Percentiles rank a stretch among this genome's conserved stretches.
These are phyloP conservation scores for Fringilla coelebs DNA, from an alignment of 2,797 vertebrate genomes.

Conservation along the genomic window DNA sequence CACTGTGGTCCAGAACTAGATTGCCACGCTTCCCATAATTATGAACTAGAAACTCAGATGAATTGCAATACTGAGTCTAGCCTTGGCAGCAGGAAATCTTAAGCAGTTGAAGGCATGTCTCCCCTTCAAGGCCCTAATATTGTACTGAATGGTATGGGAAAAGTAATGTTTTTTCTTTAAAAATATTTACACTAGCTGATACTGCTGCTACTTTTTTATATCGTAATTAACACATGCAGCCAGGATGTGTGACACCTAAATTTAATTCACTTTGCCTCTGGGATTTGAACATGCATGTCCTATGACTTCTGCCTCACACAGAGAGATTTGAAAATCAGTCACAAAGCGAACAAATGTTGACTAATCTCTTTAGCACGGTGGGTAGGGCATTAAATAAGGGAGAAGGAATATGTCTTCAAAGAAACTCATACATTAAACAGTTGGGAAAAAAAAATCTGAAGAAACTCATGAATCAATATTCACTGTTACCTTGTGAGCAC, in stretches of 20 bases:
- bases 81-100: neutral
- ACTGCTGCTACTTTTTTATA: neutral
- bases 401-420: neutral
- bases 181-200: neutral
- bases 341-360: neutral
- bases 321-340: neutral
- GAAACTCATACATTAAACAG: neutral
- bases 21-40: accelerated
- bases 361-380: neutral
- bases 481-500: neutral
- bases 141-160: neutral
- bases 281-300: neutral
- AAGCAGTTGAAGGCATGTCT: neutral
- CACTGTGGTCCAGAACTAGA: neutral
- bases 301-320: neutral
- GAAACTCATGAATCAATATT: neutral
- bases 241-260: neutral
- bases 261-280: neutral
- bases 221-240: neutral
- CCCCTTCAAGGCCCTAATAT: neutral
- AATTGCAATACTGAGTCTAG: neutral
- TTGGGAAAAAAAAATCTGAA: neutral
- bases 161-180: neutral
- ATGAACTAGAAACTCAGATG: neutral
- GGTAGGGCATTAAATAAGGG: neutral